These are phyloP conservation scores for Vandiemenella viatica DNA, from an alignment of 2,888 invertebrate genomes.

Conservation along the genomic window DNA sequence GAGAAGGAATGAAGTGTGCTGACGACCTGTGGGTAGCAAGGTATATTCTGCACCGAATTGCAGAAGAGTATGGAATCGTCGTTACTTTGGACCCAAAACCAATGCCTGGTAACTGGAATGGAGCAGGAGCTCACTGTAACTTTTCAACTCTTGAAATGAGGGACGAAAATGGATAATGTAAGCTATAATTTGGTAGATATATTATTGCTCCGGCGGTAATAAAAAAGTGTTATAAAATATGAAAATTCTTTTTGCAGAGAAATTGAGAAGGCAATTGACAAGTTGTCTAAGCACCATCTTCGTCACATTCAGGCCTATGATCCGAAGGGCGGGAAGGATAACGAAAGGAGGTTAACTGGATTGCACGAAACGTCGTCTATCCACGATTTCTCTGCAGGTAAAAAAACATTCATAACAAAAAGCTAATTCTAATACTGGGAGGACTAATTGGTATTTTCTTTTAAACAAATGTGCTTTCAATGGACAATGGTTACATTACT, in stretches of 20 bases:
- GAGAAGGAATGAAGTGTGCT: conserved; percentile 64
- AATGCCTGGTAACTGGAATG: conserved; percentile 80
- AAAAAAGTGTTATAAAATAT: too few relatives aligned
- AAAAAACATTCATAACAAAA: conserved; percentile 16
- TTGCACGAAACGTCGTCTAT: conserved; percentile 93
- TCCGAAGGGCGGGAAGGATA: conserved; percentile 90
- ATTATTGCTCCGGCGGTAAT: too few relatives aligned
- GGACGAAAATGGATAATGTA: conserved; percentile 72
- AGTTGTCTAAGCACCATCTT: conserved; percentile 77
- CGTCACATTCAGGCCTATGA: conserved; percentile 94
- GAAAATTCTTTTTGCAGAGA: conserved; percentile 40
- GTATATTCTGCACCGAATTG: conserved; percentile 73
- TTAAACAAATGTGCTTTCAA: too few relatives aligned
- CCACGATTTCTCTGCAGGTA: conserved; percentile 86
- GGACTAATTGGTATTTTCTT: background rate
- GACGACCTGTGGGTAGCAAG: conserved; percentile 82
- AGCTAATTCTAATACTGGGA: background rate
- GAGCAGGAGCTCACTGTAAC: conserved; percentile 92
- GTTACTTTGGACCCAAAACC: conserved; percentile 65
- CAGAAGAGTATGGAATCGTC: conserved; percentile 82
- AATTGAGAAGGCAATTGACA: conserved; percentile 92
- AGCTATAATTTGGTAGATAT: conserved; percentile 30
- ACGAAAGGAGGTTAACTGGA: conserved; percentile 88
- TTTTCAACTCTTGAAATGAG: conserved; percentile 90
- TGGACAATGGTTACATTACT: background rate